Evolutionary conservation across 1,140 invertebrate species (phyloP).

Genomic region (Pollicipes pollicipes): DNA sequence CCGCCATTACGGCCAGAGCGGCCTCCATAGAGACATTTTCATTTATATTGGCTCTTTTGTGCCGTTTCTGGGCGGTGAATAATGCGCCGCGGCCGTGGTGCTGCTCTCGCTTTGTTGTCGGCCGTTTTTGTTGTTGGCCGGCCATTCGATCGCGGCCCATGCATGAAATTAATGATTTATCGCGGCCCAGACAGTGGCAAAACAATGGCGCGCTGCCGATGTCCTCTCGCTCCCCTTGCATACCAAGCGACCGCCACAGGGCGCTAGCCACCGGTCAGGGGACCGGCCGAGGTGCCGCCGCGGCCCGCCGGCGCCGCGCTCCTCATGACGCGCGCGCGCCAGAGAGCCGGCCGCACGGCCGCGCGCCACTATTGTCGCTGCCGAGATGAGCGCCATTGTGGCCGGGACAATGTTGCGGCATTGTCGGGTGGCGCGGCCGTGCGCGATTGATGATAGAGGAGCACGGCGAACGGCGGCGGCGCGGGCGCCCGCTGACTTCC

Average conservation of each 20-base stretch:
- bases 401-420: background rate
- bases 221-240: background rate
- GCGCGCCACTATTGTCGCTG: background rate
- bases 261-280: too few relatives aligned
- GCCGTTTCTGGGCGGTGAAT: background rate
- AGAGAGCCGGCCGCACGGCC: too few relatives aligned
- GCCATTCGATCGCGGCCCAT: background rate
- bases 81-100: background rate
- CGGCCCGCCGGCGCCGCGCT: too few relatives aligned
- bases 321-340: too few relatives aligned
- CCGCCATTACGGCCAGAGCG: background rate
- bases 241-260: background rate
- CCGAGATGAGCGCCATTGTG: background rate
- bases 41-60: conserved; percentile 1
- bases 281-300: too few relatives aligned
- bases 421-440: background rate
- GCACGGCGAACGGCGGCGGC: background rate
- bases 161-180: background rate
- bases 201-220: background rate
- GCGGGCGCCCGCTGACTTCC: background rate
- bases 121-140: background rate
- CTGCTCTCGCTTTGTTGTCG: background rate
- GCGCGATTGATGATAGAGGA: background rate
- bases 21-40: background rate
- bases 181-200: background rate